Evolutionary conservation across 2,888 invertebrate species (phyloP), one percentile per base, ranked within the genome.

Genomic region (Heliconius cydno): DNA sequence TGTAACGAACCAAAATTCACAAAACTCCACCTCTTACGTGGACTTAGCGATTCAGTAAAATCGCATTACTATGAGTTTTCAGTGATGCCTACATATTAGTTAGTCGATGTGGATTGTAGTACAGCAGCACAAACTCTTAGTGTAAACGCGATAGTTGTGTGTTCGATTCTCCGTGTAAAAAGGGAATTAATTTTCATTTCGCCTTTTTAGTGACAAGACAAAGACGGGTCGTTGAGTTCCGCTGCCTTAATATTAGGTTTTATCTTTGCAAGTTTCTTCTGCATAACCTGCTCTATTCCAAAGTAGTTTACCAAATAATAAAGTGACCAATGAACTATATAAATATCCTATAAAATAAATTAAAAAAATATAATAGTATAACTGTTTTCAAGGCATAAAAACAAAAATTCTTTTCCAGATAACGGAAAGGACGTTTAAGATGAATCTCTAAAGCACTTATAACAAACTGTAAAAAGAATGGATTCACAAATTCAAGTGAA

Each of bases 401-500:
- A 6, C 19, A 3, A 73, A 57, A 52, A 52, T 2, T 30, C n/a
- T 60, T 34, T 13, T 57, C 0, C 22, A 15, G 2, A 6, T 52
- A 30, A n/a, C 19, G 30, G 1, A 22, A 57, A 57, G n/a, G 0
- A 34, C 52, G 25, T 60, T 73, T 60, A 60, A 60, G 70, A 70
- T 25, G 19, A 46, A 70, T 70, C 70, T 41, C 70, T 25, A 28
- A 73, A 38, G 13, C 60, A 34, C 60, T 73, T 60, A 60, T 38
- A 30, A 34, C 34, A 9, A 34, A 38, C 34, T 25, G 52, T 73
- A 60, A 34, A 60, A 73, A 73, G 73, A 60, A 73, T 13, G 25
- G 34, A 60, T 73, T 73, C 73, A 73, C 73, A 73, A 73, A 73
- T 73, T 73, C 0, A 4, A 34, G n/a, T n/a, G 30, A 34, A 72